Conservation (phyloP, 1,140 invertebrate genomes). For the Heliconius hermathena region DNA sequence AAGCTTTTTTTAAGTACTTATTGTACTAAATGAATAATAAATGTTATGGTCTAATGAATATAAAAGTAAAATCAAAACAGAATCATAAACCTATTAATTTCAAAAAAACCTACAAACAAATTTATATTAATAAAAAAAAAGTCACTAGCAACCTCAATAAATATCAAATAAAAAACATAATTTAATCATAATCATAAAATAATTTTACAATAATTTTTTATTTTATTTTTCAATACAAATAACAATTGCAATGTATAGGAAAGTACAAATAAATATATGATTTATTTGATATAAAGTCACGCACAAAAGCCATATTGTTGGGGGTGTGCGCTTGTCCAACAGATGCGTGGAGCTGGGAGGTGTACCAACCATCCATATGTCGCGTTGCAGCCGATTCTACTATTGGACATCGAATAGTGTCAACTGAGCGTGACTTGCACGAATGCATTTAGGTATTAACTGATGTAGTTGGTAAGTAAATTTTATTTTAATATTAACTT, state of each 20-base stretch:
- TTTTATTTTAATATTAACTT: no score
- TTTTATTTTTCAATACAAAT: slow-evolving; percentile 3
- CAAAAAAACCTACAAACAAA: not conserved
- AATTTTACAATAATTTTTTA: not conserved
- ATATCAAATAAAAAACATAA: slow-evolving; percentile 1
- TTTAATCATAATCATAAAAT: not conserved
- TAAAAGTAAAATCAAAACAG: no score
- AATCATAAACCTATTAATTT: no score
- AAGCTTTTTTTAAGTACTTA: no score
- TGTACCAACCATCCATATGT: slow-evolving; percentile 68
- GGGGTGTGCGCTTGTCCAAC: slow-evolving; percentile 66
- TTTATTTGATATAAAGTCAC: slow-evolving; percentile 47
- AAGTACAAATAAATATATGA: slow-evolving; percentile 27
- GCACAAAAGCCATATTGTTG: slow-evolving; percentile 48
- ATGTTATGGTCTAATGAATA: no score
- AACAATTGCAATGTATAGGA: not conserved
- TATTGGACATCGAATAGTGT: slow-evolving; percentile 65
- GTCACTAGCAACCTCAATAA: not conserved
- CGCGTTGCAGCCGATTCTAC: slow-evolving; percentile 37
- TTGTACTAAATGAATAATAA: no score
- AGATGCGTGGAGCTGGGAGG: slow-evolving; percentile 60
- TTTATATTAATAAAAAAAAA: no score
- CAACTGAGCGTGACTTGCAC: slow-evolving; percentile 54
- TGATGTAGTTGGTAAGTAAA: not conserved
- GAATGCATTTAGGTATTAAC: not conserved